phyloP scores from a whole-genome alignment of 1,140 invertebrate species.

The Trachelipus rathkii region DNA sequence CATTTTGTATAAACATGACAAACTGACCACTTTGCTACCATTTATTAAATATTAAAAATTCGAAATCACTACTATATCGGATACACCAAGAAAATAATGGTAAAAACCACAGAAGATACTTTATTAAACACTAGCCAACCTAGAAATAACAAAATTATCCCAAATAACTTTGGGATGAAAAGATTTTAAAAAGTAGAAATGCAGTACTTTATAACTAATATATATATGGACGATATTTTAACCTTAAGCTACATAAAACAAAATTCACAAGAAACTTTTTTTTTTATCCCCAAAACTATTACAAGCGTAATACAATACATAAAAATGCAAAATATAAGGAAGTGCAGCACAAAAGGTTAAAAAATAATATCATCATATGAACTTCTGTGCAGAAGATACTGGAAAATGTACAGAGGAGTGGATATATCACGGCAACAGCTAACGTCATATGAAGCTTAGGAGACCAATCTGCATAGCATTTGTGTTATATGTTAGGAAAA shows the following conservation, averaged over 20 bases:
- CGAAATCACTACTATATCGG: neutral
- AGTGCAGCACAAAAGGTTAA: neutral
- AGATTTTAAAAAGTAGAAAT: neutral
- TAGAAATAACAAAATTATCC: too few species aligned
- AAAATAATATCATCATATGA: neutral
- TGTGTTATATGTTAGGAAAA: too few species aligned
- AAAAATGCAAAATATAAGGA: neutral
- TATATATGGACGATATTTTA: neutral
- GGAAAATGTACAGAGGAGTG: too few species aligned
- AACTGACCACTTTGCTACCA: too few species aligned
- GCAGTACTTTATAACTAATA: neutral
- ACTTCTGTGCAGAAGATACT: too few species aligned
- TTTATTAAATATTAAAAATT: neutral
- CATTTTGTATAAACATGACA: too few species aligned
- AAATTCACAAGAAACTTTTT: neutral
- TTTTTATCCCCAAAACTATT: neutral
- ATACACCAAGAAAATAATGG: neutral
- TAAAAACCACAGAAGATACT: neutral
- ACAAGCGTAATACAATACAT: neutral
- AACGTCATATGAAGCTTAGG: neutral
- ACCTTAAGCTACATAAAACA: neutral
- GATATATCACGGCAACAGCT: too few species aligned
- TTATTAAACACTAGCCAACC: neutral
- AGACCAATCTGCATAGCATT: conserved; percentile 4
- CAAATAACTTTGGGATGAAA: neutral